Base-by-base conservation (phyloP, 2,888 invertebrate genomes). In the Creontiades dilutus region DNA sequence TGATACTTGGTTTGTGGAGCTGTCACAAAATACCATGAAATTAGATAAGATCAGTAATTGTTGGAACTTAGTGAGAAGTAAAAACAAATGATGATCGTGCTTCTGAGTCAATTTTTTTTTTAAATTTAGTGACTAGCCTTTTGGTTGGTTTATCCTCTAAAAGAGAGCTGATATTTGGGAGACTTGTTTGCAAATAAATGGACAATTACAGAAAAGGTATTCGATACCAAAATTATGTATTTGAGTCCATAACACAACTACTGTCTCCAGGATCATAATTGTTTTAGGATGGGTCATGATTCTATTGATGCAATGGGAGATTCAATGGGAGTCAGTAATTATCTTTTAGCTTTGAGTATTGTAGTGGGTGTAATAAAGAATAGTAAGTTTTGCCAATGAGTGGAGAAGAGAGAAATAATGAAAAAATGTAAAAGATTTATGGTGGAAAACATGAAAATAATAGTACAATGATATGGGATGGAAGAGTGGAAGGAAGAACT, bases 111-210 rank as follows among this genome's bases (percentile, higher is more conserved):
- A 27, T 23, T 16, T 57, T n/a, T n/a, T 13, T 16, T 52, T 19
- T 68, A 23, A 68, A 7, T 23, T 68, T 23, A 68, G 23, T 68
- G 68, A 68, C 68, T 68, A 68, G 68, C 23, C 23, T 23, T 68
- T 23, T 68, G 19, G 68, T 68, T 19, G 11, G 68, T 68, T 23
- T 68, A 23, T 68, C 68, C 68, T 23, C 68, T 68, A 19, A 68
- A 23, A 68, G 68, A 61, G 61, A 68, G 68, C 68, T 23, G 68
- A 68, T 23, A 68, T 68, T 68, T 68, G 27, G 68, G 57, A 57
- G 5, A 7, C n/a, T n/a, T 16, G 57, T n/a, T n/a, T 16, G n/a
- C n/a, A n/a, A n/a, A 57, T 7, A 7, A 57, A 16, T n/a, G 7
- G 52, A 16, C 57, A 57, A 14, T 14, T n/a, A 57, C 1, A 57